Evolutionary conservation across 2,113 vertebrate genomes (phyloP), one percentile per base, ranked within the genome.

Genomic region (Sigmodon hispidus): DNA sequence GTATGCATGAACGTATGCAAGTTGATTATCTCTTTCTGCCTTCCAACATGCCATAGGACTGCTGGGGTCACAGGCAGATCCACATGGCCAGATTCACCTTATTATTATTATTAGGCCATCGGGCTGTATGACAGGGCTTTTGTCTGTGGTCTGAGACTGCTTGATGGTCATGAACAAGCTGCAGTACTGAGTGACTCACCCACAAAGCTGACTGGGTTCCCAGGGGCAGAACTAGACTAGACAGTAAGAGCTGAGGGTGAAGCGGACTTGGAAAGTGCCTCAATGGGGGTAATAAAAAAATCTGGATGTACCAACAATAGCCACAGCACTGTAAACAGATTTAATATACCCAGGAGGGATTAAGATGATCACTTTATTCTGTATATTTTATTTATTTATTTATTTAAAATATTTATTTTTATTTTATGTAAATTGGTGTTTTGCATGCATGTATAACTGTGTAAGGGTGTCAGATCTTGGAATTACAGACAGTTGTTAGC

Each of bases 311-410:
- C 52, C 15, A 50, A 12, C 19, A 59, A 69, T 24, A 22, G 26
- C 34, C 0, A 24, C 4, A 43, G 63, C 26, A 21, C 0, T 9
- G 29, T 8, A 13, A 72, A 24, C 1, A 11, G 40, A 52, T 24
- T 61, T 12, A n/a, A 67, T 4, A 12, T 1, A 1, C 1, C 48
- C 9, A 50, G 8, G 17, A n/a, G 34, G 8, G 2, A 19, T 17
- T 80, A n/a, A 69, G 67, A 69, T 36, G 34, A 69, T 15, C 34
- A n/a, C 67, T 36, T 36, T 69, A 55, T 12, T 55, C 15, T 31
- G 45, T 6, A 31, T 50, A 48, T 50, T 45, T 45, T 76, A 48
- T n/a, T n/a, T n/a, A n/a, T n/a, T n/a, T n/a, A n/a, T n/a, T n/a
- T n/a, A n/a, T n/a, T n/a, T n/a, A n/a, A n/a, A n/a, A n/a, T n/a